A percentile compares a stretch with the other conserved stretches of the same genome.
These are phyloP conservation scores for Ovibos moschatus DNA, from an alignment of 2,113 vertebrate genomes.

Conservation along the genomic window DNA sequence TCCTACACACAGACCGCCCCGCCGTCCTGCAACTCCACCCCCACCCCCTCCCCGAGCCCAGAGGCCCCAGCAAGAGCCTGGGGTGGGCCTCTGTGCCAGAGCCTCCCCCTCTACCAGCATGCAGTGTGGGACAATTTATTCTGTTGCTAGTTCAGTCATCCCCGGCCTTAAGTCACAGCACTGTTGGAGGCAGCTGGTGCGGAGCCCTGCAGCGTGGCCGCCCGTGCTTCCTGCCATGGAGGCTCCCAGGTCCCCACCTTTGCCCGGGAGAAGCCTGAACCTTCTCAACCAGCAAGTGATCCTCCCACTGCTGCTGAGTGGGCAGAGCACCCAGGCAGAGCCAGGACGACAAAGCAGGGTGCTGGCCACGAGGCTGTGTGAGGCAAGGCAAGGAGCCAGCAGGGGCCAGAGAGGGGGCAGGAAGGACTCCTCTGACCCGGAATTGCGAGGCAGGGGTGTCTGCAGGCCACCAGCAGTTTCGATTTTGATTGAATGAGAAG, in stretches of 20 bases:
- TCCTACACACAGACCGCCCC: too few relatives aligned
- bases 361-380: fast-evolving
- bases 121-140: neutral
- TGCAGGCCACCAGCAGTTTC: neutral
- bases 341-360: neutral
- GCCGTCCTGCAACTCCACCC: neutral
- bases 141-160: neutral
- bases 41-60: neutral
- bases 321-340: neutral
- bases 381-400: neutral
- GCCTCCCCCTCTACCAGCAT: neutral
- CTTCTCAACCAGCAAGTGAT: neutral
- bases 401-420: neutral
- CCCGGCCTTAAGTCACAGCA: slow-evolving; percentile 6
- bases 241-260: neutral
- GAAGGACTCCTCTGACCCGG: fast-evolving
- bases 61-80: neutral
- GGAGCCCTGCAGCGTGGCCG: neutral
- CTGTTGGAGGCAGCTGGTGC: neutral
- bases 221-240: neutral
- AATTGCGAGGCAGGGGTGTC: neutral
- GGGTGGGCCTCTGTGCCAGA: neutral
- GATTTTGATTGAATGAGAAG: neutral
- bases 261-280: neutral
- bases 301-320: neutral